phyloP scores from a whole-genome alignment of 2,797 vertebrate species.

The Typhlichthys eigenmanni region DNA sequence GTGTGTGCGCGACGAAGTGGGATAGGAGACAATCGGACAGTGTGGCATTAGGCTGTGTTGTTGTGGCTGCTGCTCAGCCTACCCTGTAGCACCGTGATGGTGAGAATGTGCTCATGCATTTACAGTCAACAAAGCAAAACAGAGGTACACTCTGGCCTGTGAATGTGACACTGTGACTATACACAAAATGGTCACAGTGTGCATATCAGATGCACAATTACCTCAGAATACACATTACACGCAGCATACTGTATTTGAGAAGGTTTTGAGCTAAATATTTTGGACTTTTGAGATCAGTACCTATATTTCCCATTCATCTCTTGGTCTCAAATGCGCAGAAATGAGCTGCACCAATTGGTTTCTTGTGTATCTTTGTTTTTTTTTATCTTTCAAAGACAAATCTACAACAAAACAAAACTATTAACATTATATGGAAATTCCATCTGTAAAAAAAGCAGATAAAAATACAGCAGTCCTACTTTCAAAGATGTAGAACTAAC shows the following conservation, averaged over 20 bases:
- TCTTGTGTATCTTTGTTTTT: too few relatives aligned
- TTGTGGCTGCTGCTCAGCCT: conserved; percentile 74
- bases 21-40: conserved; percentile 54
- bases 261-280: too few relatives aligned
- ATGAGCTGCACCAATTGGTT: too few relatives aligned
- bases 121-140: neutral
- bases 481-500: conserved; percentile 24
- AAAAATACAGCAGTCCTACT: neutral
- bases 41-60: conserved; percentile 79
- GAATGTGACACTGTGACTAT: conserved; percentile 8
- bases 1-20: conserved; percentile 25
- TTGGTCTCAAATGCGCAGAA: too few relatives aligned
- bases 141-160: neutral
- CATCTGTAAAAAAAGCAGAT: too few relatives aligned
- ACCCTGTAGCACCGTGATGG: conserved; percentile 60
- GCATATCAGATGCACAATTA: neutral
- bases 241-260: too few relatives aligned
- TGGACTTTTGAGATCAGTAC: too few relatives aligned
- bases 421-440: too few relatives aligned
- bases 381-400: too few relatives aligned
- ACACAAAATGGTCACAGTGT: neutral
- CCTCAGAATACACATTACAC: neutral
- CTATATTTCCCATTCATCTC: neutral
- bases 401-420: too few relatives aligned
- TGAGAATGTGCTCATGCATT: neutral